Conservation (phyloP, 1,140 invertebrate genomes). For the Drosophila lini region DNA sequence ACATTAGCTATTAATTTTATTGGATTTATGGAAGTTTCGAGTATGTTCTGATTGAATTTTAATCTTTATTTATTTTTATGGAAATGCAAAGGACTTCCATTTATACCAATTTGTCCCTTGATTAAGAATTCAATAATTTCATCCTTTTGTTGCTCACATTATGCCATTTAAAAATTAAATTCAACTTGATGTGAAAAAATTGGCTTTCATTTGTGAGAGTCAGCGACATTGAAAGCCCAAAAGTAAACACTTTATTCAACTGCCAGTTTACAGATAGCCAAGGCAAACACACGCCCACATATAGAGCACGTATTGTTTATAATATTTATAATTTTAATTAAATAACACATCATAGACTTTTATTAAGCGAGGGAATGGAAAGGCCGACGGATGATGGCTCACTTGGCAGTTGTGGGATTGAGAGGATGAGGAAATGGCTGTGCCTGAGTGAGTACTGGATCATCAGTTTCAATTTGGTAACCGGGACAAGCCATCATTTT, state of each 20-base stretch:
- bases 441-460: slow-evolving; percentile 24
- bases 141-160: slow-evolving; percentile 6
- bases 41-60: neutral
- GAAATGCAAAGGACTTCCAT: neutral
- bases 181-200: slow-evolving; percentile 43
- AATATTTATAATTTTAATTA: slow-evolving; percentile 82
- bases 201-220: slow-evolving; percentile 46
- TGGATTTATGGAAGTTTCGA: neutral
- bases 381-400: slow-evolving; percentile 63
- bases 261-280: slow-evolving; percentile 48
- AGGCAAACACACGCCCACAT: slow-evolving; percentile 22
- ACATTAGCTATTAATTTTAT: neutral
- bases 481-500: slow-evolving; percentile 58
- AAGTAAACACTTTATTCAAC: slow-evolving; percentile 69
- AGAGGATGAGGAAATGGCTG: slow-evolving; percentile 40
- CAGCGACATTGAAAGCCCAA: slow-evolving; percentile 44
- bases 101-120: neutral
- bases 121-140: slow-evolving; percentile 10
- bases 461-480: slow-evolving; percentile 65
- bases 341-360: slow-evolving; percentile 62
- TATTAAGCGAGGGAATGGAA: slow-evolving; percentile 47
- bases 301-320: slow-evolving; percentile 67
- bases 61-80: neutral
- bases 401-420: slow-evolving; percentile 52
- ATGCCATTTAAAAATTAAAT: slow-evolving; percentile 42